A percentile compares a stretch with the other conserved stretches of the same genome.
These are phyloP conservation scores for Xiphorhynchus erythropygius DNA, from an alignment of 2,797 vertebrate species.

Conservation along the genomic window DNA sequence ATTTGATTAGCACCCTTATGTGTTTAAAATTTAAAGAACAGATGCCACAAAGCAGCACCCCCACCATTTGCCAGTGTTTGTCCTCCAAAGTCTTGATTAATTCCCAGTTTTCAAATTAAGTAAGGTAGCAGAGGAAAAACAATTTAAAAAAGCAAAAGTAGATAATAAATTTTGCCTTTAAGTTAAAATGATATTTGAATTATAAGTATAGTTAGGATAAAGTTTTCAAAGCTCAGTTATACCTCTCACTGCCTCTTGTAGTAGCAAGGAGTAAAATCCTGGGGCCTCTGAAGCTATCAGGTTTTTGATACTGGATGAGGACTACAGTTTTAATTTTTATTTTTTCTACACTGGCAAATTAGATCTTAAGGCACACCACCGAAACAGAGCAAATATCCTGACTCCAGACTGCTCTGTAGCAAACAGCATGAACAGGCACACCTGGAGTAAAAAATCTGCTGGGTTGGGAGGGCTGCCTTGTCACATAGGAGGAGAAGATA, in stretches of 20 bases:
- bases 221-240: neutral
- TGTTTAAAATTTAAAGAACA: neutral
- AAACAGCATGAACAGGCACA: neutral
- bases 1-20: neutral
- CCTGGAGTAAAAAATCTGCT: neutral
- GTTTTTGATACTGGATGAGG: neutral
- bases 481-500: neutral
- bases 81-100: neutral
- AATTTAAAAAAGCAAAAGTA: rapidly evolving
- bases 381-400: neutral
- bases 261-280: neutral
- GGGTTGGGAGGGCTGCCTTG: neutral
- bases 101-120: neutral
- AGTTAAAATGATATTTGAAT: neutral
- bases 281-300: neutral
- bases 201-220: neutral
- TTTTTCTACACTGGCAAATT: neutral
- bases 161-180: neutral
- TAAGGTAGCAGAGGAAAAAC: too few relatives aligned
- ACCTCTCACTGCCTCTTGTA: neutral
- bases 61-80: neutral
- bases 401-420: neutral
- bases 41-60: neutral
- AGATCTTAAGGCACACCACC: neutral
- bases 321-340: neutral